Evolutionary conservation across 2,888 invertebrate genomes (phyloP), one percentile per base, ranked within the genome.

Genomic region (Crematogaster levior): DNA sequence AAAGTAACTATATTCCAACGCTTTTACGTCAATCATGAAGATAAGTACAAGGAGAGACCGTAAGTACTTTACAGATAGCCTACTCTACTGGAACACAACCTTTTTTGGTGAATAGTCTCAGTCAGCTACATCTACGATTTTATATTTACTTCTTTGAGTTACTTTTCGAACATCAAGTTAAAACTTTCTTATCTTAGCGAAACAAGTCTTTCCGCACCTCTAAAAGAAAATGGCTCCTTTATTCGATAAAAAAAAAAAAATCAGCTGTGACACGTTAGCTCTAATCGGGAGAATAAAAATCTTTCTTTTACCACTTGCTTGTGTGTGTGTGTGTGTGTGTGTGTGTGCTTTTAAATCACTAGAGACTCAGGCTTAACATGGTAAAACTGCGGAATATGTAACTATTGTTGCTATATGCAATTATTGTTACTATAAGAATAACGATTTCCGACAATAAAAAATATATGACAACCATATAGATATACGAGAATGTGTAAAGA

Each of bases 61-160:
- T 82, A 84, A 88, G 84, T 90, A 91, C 83, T 88, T 89, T 85
- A 91, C 72, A 91, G 86, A 86, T 91, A 90, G 88, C 87, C 89
- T 92, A 92, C 86, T 85, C 90, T 92, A 93, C 91, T 90, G 90
- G 93, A 93, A 93, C 93, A 93, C 93, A 93, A 92, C 90, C 92
- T 92, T 89, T 84, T 91, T 92, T 91, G 93, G 93, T 93, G 93
- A 92, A 91, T 93, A 92, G 85, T 93, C 93, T 93, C 93, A 93
- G 93, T 93, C 89, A 83, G 51, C 86, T 91, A 91, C 70, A 88
- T 81, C 91, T 91, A 89, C 63, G 63, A 84, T 85, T 85, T 84
- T 89, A 87, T 63, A 74, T 82, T 85, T 86, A 81, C 66, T 81
- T 84, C 40, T 74, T 48, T 61, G 48, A 46, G 46, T 79, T 43